Evolutionary conservation across 2,888 invertebrate genomes (phyloP), one percentile per base, ranked within the genome.

Genomic region (Axea sp.): DNA sequence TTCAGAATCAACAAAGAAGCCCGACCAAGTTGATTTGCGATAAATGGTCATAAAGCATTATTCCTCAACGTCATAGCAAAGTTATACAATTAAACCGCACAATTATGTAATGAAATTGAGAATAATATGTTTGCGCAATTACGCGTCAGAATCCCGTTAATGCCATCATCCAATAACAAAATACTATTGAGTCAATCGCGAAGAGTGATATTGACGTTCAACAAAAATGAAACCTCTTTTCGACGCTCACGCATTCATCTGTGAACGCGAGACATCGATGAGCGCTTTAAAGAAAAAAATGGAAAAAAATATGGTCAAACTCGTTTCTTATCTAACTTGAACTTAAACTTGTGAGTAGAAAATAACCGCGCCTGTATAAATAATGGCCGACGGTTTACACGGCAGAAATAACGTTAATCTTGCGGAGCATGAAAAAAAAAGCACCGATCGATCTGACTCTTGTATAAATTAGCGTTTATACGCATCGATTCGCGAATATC

Each of bases 51-150:
- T 30, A 33, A 28, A 8, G 39, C 22, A 45, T 59, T 35, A 59
- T 30, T 14, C 6, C 22, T 9, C 7, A 26, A 9, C 62, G 49
- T 49, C 62, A 62, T 51, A 62, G 51, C 26, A 19, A 39, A 49
- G 30, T 62, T 62, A 62, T 41, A 26, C 49, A 64, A 64, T 64
- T 64, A 53, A 64, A 64, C 19, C 14, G 30, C 30, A 19, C 37
- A 47, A 43, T 64, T 64, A 31, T 19, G 14, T 64, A 64, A 64
- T 43, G 0, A 41, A 51, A 43, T 35, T 43, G 45, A 28, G 41
- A 64, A 47, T 65, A 65, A 65, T 65, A 65, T 55, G 65, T 65
- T 55, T 37, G 41, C 55, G 19, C 47, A 45, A 47, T 39, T 55
- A 45, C 9, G 28, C 65, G 45, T 65, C 65, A 35, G 8, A 65